phyloP scores from a whole-genome alignment of 2,888 invertebrate species.

The Orchesellides sinensis region DNA sequence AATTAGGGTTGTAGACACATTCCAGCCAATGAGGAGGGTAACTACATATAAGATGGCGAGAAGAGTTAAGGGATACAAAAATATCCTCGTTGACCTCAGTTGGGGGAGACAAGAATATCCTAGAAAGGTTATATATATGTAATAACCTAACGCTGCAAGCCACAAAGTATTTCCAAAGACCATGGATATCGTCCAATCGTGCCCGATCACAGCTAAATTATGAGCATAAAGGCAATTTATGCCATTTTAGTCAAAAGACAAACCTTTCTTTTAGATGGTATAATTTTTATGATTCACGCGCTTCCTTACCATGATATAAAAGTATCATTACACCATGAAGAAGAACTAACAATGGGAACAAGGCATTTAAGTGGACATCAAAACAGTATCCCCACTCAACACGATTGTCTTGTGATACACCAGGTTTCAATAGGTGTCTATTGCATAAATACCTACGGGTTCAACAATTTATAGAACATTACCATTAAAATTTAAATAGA shows the following conservation, averaged over 20 bases:
- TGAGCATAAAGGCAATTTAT: conserved; percentile 43
- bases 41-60: conserved; percentile 87
- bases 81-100: conserved; percentile 88
- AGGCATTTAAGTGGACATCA: conserved; percentile 98
- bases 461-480: neutral
- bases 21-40: conserved; percentile 87
- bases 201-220: conserved; percentile 86
- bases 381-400: conserved; percentile 99
- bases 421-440: conserved; percentile 84
- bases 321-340: conserved; percentile 95
- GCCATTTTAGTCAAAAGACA: no score
- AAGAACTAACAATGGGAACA: conserved; percentile 96
- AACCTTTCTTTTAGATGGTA: no score
- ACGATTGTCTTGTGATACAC: conserved; percentile 84
- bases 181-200: conserved; percentile 87
- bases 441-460: conserved; percentile 87
- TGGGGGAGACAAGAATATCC: conserved; percentile 95
- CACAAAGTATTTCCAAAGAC: conserved; percentile 92
- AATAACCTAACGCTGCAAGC: conserved; percentile 93
- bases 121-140: conserved; percentile 97
- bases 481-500: no score
- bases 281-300: neutral
- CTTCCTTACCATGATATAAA: conserved; percentile 85
- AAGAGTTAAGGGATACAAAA: conserved; percentile 90
- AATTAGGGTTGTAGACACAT: conserved; percentile 89